Conservation (phyloP, 1,140 invertebrate species). For the Meloidogyne floridensis region DNA sequence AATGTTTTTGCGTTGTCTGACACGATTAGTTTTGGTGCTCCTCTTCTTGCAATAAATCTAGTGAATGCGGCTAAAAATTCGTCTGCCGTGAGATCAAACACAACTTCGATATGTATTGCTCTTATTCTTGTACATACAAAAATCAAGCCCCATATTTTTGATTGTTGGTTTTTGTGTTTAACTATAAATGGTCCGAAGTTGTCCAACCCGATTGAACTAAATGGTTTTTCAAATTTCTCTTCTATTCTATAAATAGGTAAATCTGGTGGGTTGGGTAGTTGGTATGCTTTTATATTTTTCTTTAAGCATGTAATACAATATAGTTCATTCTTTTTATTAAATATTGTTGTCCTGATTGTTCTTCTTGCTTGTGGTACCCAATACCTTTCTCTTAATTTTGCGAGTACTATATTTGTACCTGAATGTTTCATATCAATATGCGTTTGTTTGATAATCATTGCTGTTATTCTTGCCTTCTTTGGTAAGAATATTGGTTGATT, state of each 20-base stretch:
- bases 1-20: constrained; percentile 67
- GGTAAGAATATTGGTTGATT: constrained; percentile 34
- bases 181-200: constrained; percentile 30
- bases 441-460: constrained; percentile 4
- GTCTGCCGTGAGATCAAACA: constrained; percentile 58
- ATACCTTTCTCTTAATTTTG: constrained; percentile 17
- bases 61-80: constrained; percentile 55
- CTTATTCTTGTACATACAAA: constrained; percentile 67
- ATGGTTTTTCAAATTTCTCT: background rate
- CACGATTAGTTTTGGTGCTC: constrained; percentile 54
- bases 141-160: constrained; percentile 65
- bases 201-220: constrained; percentile 17
- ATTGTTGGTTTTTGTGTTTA: background rate
- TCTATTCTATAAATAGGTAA: constrained; percentile 12
- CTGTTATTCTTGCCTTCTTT: background rate
- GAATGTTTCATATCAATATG: constrained; percentile 26
- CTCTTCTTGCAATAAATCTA: constrained; percentile 64
- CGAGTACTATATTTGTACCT: constrained; percentile 16
- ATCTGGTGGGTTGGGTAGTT: background rate
- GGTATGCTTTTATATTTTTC: background rate
- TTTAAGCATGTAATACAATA: constrained; percentile 13
- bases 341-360: background rate
- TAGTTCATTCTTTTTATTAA: background rate
- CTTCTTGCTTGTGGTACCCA: constrained; percentile 29
- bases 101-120: constrained; percentile 67